Percentiles rank a stretch among this genome's conserved stretches.
Conservation (phyloP, 53 echinoderm and acorn worm genomes). For the Arbacia lixula region DNA sequence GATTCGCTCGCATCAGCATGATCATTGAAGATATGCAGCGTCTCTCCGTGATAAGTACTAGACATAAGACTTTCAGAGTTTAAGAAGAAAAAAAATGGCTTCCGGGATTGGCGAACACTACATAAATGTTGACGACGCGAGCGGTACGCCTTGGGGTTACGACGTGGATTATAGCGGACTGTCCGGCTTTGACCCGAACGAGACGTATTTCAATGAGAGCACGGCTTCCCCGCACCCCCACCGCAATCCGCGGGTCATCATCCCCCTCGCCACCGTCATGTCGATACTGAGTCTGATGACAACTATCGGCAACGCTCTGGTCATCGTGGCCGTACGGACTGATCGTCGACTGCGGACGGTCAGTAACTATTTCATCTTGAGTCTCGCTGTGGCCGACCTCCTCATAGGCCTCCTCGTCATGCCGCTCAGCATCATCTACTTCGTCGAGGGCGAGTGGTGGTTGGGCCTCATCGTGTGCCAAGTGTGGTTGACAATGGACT, state of each 20-base stretch:
- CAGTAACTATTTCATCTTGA: conserved; percentile 93
- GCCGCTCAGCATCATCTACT: conserved; percentile 89
- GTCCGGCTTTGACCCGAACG: conserved; percentile 16
- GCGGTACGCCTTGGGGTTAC: conserved; percentile 8
- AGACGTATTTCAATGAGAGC: conserved; percentile 35
- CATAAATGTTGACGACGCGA: conserved; percentile 17
- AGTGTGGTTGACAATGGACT: conserved; percentile 87
- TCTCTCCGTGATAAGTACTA: too few relatives aligned
- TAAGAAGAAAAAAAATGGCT: too few relatives aligned
- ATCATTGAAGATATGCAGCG: too few relatives aligned
- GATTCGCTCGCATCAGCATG: too few relatives aligned
- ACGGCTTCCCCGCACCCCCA: neutral
- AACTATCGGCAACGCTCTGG: conserved; percentile 85
- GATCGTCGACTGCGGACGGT: conserved; percentile 91
- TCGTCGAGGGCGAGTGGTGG: conserved; percentile 77
- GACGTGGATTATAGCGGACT: conserved; percentile 43
- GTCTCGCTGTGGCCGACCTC: conserved; percentile 92
- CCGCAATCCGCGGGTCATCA: conserved; percentile 49
- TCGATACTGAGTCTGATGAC: conserved; percentile 80
- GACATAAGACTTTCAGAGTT: too few relatives aligned
- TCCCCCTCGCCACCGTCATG: conserved; percentile 91
- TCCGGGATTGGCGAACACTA: conserved; percentile 39
- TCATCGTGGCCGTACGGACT: conserved; percentile 88
- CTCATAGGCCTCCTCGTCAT: conserved; percentile 90
- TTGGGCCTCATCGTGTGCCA: conserved; percentile 89